These are phyloP conservation scores for Latrodectus elegans DNA, from an alignment of 2,888 invertebrate species.

Conservation along the genomic window DNA sequence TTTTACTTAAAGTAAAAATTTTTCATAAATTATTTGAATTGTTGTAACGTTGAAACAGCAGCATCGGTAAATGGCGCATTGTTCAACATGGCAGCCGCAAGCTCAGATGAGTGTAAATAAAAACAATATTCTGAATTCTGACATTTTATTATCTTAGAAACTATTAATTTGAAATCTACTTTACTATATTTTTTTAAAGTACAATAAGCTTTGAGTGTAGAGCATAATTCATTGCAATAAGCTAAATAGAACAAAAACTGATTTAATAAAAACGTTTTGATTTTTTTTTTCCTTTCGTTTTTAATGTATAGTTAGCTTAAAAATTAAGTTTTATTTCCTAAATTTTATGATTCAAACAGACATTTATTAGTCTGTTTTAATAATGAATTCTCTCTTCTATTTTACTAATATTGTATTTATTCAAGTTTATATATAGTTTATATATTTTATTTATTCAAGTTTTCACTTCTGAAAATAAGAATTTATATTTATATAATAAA, in stretches of 20 bases:
- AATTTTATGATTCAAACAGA: no score
- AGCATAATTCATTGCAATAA: background rate
- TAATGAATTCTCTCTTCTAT: no score
- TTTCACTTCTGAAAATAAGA: no score
- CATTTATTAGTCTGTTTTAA: no score
- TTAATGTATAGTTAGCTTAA: no score
- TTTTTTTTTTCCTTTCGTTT: no score
- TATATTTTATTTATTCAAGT: no score
- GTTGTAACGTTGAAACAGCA: background rate
- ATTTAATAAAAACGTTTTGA: background rate
- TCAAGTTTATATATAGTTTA: no score
- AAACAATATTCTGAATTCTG: background rate
- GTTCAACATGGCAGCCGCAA: constrained; percentile 60
- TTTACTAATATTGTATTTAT: no score
- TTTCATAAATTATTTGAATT: background rate
- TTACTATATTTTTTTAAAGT: background rate
- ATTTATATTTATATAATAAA: no score
- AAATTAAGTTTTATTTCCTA: no score
- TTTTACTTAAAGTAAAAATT: background rate
- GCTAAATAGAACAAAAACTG: background rate
- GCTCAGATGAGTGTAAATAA: background rate
- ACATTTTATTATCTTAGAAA: constrained; percentile 1
- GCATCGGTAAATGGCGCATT: constrained; percentile 51
- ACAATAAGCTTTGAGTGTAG: background rate
- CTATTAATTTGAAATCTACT: background rate